Percentiles rank a stretch among this genome's conserved stretches.
Evolutionary conservation across 2,113 vertebrate species (phyloP).

Genomic region (Alethe castanea): DNA sequence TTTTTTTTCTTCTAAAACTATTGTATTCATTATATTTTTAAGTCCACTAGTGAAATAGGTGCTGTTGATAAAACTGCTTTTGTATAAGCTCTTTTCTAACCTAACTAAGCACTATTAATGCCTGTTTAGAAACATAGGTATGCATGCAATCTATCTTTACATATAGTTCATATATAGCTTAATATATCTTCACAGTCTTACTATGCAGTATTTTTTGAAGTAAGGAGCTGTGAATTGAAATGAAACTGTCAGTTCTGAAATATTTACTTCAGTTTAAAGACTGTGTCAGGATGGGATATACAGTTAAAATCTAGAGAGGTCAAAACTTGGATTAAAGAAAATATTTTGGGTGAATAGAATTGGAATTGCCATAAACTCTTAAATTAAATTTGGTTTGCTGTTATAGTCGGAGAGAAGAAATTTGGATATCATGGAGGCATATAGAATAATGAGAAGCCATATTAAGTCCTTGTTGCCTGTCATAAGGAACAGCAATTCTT

Average conservation of each 20-base stretch:
- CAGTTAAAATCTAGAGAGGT: background rate
- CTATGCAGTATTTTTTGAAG: background rate
- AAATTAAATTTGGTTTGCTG: background rate
- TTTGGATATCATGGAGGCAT: background rate
- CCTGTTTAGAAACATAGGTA: background rate
- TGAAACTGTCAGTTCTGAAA: background rate
- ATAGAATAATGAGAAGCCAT: constrained; percentile 7
- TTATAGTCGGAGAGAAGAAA: background rate
- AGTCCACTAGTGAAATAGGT: background rate
- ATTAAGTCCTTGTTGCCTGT: background rate
- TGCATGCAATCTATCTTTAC: background rate
- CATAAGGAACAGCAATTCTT: background rate
- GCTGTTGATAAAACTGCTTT: background rate
- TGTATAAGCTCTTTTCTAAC: background rate
- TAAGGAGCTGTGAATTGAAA: background rate
- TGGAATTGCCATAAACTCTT: background rate
- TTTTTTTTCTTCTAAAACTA: background rate
- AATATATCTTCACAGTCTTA: background rate
- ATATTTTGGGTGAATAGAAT: background rate
- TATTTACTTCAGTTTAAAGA: background rate
- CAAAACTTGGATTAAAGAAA: background rate
- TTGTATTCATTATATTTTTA: background rate
- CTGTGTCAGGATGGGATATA: background rate
- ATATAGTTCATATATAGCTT: background rate
- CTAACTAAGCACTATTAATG: background rate